phyloP scores from a whole-genome alignment of 2,797 vertebrate genomes.

The Megalops cyprinoides region DNA sequence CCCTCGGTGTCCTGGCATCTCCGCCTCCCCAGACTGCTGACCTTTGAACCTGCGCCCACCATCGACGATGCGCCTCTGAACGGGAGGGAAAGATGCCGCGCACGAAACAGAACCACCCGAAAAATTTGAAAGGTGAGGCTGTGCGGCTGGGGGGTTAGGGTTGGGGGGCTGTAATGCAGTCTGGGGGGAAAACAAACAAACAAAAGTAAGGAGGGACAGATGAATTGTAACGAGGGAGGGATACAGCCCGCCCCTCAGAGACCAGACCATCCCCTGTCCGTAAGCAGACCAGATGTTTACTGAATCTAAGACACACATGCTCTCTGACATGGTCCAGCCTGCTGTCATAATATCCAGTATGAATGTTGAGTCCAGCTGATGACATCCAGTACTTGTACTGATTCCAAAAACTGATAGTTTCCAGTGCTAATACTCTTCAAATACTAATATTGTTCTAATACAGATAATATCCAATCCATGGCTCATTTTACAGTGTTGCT shows the following conservation, averaged over 20 bases:
- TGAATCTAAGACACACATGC: not conserved
- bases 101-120: slow-evolving; percentile 97
- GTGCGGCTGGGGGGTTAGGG: not conserved
- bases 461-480: not conserved
- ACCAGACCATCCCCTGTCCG: no score
- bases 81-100: slow-evolving; percentile 87
- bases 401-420: not conserved
- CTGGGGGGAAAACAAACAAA: not conserved
- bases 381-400: not conserved
- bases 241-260: not conserved
- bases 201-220: no score
- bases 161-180: not conserved
- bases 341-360: not conserved
- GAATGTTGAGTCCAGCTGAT: not conserved
- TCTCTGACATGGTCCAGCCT: not conserved
- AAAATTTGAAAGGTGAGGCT: slow-evolving; percentile 93
- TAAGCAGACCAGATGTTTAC: no score
- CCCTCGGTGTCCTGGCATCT: slow-evolving; percentile 38
- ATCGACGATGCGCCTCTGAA: slow-evolving; percentile 71
- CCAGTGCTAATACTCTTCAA: not conserved
- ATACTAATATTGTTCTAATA: no score
- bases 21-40: slow-evolving; percentile 43
- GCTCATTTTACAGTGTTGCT: not conserved
- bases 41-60: slow-evolving; percentile 29
- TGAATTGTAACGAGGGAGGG: no score